Evolutionary conservation across 2,888 invertebrate species (phyloP).

Genomic region (Caprella mutica): DNA sequence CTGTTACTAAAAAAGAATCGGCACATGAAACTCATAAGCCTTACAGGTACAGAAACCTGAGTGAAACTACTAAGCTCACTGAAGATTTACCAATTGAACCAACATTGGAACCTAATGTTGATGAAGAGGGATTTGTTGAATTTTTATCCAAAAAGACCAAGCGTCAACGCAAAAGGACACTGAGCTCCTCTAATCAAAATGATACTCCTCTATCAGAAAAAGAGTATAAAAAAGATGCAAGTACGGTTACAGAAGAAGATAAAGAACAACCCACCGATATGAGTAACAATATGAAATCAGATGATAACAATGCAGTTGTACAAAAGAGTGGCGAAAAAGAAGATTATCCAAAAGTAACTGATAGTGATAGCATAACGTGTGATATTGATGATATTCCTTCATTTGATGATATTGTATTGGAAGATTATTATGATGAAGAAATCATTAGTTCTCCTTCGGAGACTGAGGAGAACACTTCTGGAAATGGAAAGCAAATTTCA

Average conservation of each 20-base stretch:
- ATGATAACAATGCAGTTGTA: neutral
- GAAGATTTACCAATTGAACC: conserved; percentile 8
- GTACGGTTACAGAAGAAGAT: neutral
- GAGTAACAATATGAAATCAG: neutral
- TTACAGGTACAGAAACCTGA: conserved; percentile 15
- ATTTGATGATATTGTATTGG: too few species aligned
- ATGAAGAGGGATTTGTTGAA: conserved; percentile 23
- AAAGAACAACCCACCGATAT: neutral
- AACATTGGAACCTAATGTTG: neutral
- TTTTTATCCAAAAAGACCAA: conserved; percentile 21
- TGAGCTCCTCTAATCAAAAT: too few species aligned
- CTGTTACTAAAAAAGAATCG: conserved; percentile 12
- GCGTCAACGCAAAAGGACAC: too few species aligned
- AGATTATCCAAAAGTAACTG: too few species aligned
- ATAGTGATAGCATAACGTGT: too few species aligned
- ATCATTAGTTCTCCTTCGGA: too few species aligned
- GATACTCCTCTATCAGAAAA: too few species aligned
- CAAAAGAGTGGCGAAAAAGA: too few species aligned
- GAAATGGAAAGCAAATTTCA: too few species aligned
- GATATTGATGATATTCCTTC: too few species aligned
- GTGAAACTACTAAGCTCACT: neutral
- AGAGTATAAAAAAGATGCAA: conserved; percentile 17
- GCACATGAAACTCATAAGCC: conserved; percentile 14
- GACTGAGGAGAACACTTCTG: too few species aligned
- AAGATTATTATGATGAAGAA: too few species aligned